Conservation (phyloP, 2,797 vertebrate genomes). For the Myotis vivesi region DNA sequence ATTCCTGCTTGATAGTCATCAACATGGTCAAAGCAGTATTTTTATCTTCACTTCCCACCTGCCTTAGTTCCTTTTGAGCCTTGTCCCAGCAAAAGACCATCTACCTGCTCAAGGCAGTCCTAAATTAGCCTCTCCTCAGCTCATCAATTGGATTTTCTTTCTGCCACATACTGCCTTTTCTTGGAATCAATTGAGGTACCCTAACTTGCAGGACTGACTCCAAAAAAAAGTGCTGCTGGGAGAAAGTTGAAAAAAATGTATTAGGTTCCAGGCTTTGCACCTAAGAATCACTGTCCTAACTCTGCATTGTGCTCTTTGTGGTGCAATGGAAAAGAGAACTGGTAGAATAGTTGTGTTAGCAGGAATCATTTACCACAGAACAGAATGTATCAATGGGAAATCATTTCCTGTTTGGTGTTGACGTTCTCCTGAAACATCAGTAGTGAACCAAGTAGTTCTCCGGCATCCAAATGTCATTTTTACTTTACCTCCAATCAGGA, state of each 20-base stretch:
- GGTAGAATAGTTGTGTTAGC: not conserved
- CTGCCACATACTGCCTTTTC: not conserved
- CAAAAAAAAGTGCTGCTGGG: not conserved
- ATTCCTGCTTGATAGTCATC: not conserved
- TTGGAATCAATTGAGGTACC: not conserved
- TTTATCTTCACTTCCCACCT: not conserved
- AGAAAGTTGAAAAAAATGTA: not conserved
- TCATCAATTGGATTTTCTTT: not conserved
- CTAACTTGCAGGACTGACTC: conserved; percentile 1
- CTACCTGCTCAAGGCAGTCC: not conserved
- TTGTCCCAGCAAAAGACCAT: not conserved
- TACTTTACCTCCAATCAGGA: not conserved
- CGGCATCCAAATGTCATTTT: conserved; percentile 2
- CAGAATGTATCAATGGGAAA: not conserved
- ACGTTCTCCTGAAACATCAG: conserved; percentile 1
- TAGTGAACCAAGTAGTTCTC: not conserved
- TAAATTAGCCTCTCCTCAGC: not conserved
- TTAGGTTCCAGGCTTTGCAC: not conserved
- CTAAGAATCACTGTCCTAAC: not conserved
- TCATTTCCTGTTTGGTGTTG: not conserved
- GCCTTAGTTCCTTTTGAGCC: conserved; percentile 15
- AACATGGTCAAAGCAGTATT: conserved; percentile 13
- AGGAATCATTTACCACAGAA: conserved; percentile 4
- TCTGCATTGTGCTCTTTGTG: not conserved
- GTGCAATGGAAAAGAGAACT: not conserved